Conservation (phyloP, 2,888 invertebrate species). For the Carterocephalus palaemon region DNA sequence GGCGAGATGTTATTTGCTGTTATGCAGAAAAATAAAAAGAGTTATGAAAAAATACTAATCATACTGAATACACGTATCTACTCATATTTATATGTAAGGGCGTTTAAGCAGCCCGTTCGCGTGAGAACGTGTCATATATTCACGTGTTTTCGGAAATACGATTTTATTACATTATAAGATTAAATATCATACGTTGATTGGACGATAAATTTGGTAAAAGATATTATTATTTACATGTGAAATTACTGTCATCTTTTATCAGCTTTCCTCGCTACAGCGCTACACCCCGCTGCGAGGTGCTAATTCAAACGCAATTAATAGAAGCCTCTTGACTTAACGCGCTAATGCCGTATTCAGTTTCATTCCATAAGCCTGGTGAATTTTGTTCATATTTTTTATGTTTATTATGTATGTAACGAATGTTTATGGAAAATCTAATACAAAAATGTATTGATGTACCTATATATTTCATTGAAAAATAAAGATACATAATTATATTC, state of each 20-base stretch:
- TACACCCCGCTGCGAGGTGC: conserved; percentile 54
- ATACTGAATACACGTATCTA: too few species aligned
- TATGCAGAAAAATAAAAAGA: too few species aligned
- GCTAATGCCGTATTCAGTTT: conserved; percentile 5
- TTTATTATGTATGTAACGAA: too few species aligned
- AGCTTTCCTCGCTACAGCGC: conserved; percentile 53
- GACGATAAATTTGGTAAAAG: conserved; percentile 29
- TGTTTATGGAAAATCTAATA: too few species aligned
- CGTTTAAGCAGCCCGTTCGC: too few species aligned
- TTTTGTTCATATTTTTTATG: too few species aligned
- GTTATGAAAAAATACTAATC: too few species aligned
- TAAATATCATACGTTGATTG: conserved; percentile 28
- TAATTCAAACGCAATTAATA: conserved; percentile 62
- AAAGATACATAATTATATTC: too few species aligned
- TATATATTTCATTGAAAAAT: conserved; percentile 1
- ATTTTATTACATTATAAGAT: conserved; percentile 18
- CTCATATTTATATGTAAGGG: too few species aligned
- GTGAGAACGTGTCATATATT: conserved; percentile 8
- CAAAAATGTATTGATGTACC: conserved; percentile 23
- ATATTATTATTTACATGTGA: conserved; percentile 23
- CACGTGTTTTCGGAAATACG: conserved; percentile 12
- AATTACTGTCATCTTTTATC: conserved; percentile 38
- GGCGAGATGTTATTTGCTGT: too few species aligned
- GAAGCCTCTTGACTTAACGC: conserved; percentile 5
- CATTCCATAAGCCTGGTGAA: conserved; percentile 5